phyloP scores from a whole-genome alignment of 2,888 invertebrate genomes.

The Pollenia griseotomentosa region DNA sequence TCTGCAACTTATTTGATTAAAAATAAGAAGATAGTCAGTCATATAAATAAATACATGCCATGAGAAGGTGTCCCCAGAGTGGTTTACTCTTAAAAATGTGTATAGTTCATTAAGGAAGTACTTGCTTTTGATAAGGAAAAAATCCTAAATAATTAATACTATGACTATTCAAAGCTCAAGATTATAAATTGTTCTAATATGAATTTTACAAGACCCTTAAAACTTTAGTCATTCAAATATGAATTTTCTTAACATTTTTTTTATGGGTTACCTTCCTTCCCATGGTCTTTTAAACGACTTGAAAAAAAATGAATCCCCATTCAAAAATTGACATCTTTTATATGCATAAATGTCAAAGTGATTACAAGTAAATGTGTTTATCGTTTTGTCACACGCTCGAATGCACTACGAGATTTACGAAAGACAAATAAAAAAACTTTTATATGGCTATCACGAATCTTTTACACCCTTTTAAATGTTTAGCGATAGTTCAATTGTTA shows the following conservation, averaged over 20 bases:
- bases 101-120: too few species aligned
- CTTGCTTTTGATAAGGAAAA: too few species aligned
- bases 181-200: too few species aligned
- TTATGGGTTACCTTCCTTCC: slow-evolving; percentile 33
- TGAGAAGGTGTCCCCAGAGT: slow-evolving; percentile 14
- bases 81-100: background rate
- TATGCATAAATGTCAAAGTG: slow-evolving; percentile 83
- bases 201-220: too few species aligned
- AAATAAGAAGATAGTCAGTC: slow-evolving; percentile 8
- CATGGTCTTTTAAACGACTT: slow-evolving; percentile 10
- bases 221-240: too few species aligned
- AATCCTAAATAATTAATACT: too few species aligned
- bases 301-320: slow-evolving; percentile 20
- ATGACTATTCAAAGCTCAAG: too few species aligned
- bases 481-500: background rate
- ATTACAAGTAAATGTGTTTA: slow-evolving; percentile 83
- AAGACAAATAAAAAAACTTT: background rate
- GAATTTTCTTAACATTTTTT: background rate
- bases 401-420: slow-evolving; percentile 74
- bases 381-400: slow-evolving; percentile 81
- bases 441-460: background rate
- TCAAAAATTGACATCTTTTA: slow-evolving; percentile 74
- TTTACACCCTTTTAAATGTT: background rate
- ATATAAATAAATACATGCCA: background rate
- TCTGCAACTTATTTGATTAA: slow-evolving; percentile 29